A percentile compares a stretch with the other conserved stretches of the same genome.
These are phyloP conservation scores for Alauda arvensis DNA, from an alignment of 2,797 vertebrate species.

Conservation along the genomic window DNA sequence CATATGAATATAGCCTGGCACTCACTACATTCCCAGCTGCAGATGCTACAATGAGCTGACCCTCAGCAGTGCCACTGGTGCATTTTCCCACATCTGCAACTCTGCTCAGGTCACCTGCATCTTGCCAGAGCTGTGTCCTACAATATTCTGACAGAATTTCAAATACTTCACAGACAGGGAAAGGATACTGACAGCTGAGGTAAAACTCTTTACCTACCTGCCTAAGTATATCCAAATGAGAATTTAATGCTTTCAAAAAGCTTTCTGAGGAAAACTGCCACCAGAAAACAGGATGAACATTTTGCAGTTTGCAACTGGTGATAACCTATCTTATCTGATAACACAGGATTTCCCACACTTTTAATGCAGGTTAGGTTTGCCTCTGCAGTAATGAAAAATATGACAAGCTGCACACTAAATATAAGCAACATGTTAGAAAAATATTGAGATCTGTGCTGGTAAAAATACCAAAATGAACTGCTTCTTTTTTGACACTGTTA, in stretches of 20 bases:
- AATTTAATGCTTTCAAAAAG: not conserved
- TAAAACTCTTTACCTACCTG: not conserved
- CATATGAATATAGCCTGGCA: not conserved
- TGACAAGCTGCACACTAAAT: not conserved
- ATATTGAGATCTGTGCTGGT: not conserved
- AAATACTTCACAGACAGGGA: not conserved
- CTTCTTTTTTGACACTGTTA: not conserved
- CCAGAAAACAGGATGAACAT: not conserved
- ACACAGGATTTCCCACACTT: not conserved
- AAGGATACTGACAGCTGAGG: not conserved
- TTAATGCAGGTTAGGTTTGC: not conserved
- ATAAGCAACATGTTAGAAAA: not conserved
- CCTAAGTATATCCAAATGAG: not conserved
- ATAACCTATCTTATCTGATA: not conserved
- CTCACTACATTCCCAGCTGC: not conserved
- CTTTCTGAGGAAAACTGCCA: not conserved
- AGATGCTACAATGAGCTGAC: not conserved
- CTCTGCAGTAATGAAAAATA: not conserved
- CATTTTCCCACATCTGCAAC: not conserved
- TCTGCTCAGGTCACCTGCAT: not conserved
- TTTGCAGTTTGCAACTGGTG: not conserved
- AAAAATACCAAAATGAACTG: not conserved
- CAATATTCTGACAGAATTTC: not conserved
- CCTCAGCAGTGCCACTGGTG: not conserved
- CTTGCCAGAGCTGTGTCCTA: not conserved